phyloP scores from a whole-genome alignment of 2,797 vertebrate species.

The Parambassis ranga region DNA sequence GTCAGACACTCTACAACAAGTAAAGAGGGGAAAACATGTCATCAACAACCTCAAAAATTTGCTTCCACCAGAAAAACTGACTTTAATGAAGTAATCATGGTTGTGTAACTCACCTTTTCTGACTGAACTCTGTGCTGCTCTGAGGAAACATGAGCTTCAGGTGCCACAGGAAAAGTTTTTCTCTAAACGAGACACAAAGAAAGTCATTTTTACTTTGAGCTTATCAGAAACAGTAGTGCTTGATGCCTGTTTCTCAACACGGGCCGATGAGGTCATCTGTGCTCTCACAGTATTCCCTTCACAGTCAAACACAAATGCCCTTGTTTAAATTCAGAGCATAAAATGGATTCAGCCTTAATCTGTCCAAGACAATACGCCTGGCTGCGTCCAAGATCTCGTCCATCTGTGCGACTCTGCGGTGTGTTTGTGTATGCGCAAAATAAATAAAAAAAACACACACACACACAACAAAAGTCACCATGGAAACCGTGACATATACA shows the following conservation, averaged over 20 bases:
- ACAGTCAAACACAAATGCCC: slow-evolving; percentile 47
- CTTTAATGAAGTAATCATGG: not conserved
- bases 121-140: slow-evolving; percentile 84
- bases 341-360: slow-evolving; percentile 43
- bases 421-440: not conserved
- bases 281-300: slow-evolving; percentile 14
- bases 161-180: slow-evolving; percentile 89
- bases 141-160: slow-evolving; percentile 92
- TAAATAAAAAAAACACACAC: not conserved
- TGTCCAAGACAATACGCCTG: slow-evolving; percentile 48
- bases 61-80: not conserved
- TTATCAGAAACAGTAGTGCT: slow-evolving; percentile 3
- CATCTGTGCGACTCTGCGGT: slow-evolving; percentile 49
- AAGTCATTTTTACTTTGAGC: not conserved
- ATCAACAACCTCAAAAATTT: not conserved
- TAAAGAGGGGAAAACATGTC: not conserved
- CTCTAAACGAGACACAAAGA: slow-evolving; percentile 77
- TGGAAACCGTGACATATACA: slow-evolving; percentile 64
- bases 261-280: slow-evolving; percentile 24
- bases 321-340: slow-evolving; percentile 51
- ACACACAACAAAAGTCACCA: slow-evolving; percentile 40
- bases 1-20: slow-evolving; percentile 83
- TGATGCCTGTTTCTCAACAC: slow-evolving; percentile 9
- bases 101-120: slow-evolving; percentile 82
- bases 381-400: slow-evolving; percentile 49